phyloP scores from a whole-genome alignment of 2,888 invertebrate genomes.

The Reticulitermes lucifugus region DNA sequence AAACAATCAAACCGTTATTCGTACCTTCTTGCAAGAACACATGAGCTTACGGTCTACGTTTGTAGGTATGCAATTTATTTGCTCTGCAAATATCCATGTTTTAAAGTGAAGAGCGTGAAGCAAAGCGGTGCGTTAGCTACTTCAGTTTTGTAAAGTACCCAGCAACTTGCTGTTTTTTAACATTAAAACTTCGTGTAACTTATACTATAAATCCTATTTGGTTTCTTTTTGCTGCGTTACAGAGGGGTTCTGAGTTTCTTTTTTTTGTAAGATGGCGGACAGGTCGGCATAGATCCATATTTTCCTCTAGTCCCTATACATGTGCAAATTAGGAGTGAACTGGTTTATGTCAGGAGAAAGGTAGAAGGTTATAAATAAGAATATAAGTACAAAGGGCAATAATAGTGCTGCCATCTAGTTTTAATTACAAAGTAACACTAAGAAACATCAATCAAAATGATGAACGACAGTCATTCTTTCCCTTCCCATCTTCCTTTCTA shows the following conservation, averaged over 20 bases:
- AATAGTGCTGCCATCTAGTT: constrained; percentile 59
- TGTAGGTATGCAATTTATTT: too few species aligned
- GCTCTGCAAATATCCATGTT: too few species aligned
- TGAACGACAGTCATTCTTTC: constrained; percentile 62
- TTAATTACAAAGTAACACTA: constrained; percentile 65
- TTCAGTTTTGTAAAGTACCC: too few species aligned
- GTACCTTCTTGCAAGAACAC: too few species aligned
- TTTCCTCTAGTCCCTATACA: constrained; percentile 45
- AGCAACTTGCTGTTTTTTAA: too few species aligned
- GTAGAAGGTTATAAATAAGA: neutral
- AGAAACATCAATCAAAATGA: constrained; percentile 66
- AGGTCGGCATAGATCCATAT: neutral
- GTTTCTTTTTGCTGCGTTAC: too few species aligned
- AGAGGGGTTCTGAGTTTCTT: neutral
- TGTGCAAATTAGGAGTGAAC: constrained; percentile 51
- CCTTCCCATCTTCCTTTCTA: constrained; percentile 38
- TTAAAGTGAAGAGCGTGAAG: too few species aligned
- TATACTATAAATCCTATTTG: too few species aligned
- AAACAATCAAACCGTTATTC: too few species aligned
- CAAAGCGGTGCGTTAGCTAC: too few species aligned
- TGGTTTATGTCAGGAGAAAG: constrained; percentile 30
- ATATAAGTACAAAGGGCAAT: constrained; percentile 32
- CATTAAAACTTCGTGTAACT: too few species aligned
- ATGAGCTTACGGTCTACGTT: too few species aligned
- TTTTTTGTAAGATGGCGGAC: neutral